A percentile compares a stretch with the other conserved stretches of the same genome.
Conservation (phyloP, 2,888 invertebrate genomes). For the Lissocephala sabroskyi region DNA sequence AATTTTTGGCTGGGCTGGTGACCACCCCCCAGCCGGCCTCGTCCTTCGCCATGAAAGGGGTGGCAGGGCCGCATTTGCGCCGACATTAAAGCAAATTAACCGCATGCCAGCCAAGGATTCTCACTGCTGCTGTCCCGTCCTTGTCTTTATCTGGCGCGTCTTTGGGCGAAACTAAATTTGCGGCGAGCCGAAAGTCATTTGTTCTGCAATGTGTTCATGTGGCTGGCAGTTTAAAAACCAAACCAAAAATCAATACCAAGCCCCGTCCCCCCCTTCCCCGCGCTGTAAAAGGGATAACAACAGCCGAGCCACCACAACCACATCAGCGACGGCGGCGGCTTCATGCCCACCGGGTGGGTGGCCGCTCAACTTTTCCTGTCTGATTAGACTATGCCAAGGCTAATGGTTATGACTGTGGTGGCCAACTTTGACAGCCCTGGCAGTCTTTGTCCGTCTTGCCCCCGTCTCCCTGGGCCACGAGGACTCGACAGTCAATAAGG, state of each 20-base stretch:
- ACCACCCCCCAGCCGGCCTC: no score
- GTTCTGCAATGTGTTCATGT: constrained; percentile 66
- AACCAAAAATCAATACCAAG: constrained; percentile 56
- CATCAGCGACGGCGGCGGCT: not conserved
- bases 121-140: no score
- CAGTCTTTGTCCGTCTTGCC: constrained; percentile 27
- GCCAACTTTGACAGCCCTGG: constrained; percentile 6
- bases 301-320: not conserved
- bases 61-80: constrained; percentile 49
- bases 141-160: no score
- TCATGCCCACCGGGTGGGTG: not conserved
- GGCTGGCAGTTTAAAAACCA: constrained; percentile 63
- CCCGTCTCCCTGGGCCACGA: constrained; percentile 5
- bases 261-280: constrained; percentile 20
- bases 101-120: constrained; percentile 35
- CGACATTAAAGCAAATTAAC: constrained; percentile 69
- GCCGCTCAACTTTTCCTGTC: constrained; percentile 40
- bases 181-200: constrained; percentile 64
- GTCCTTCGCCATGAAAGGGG: no score
- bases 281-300: constrained; percentile 40
- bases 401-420: constrained; percentile 60
- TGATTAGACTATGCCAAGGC: constrained; percentile 56
- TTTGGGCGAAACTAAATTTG: constrained; percentile 6
- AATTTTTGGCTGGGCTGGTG: constrained; percentile 57
- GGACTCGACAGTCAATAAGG: constrained; percentile 8